phyloP scores from a whole-genome alignment of 2,797 vertebrate genomes.

The Lacerta agilis region DNA sequence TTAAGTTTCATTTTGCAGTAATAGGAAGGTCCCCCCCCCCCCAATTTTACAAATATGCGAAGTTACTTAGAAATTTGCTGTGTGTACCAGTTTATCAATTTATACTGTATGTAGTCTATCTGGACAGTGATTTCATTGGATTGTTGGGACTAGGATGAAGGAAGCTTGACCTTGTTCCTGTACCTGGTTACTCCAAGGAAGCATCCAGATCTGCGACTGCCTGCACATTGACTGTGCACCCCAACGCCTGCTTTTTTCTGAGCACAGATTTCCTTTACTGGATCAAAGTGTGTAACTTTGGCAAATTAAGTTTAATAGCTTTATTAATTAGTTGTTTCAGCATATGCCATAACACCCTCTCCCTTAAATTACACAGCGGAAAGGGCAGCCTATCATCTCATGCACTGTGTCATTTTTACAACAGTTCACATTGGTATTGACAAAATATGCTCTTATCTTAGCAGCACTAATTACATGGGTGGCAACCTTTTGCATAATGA shows the following conservation, averaged over 20 bases:
- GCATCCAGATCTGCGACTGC: background rate
- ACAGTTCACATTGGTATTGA: background rate
- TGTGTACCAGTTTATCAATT: background rate
- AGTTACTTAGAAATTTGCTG: background rate
- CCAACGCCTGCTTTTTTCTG: background rate
- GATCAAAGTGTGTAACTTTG: background rate
- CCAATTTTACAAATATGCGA: background rate
- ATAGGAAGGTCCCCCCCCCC: background rate
- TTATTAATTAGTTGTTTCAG: conserved; percentile 6
- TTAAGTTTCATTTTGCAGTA: conserved; percentile 1
- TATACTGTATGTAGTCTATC: background rate
- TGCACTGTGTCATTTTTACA: background rate
- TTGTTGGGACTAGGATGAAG: background rate
- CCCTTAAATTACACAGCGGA: background rate
- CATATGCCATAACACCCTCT: background rate
- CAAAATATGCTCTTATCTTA: conserved; percentile 17
- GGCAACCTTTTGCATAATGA: conserved; percentile 16
- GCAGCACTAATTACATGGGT: conserved; percentile 9
- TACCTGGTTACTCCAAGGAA: background rate
- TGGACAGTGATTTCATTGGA: background rate
- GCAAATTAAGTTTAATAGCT: background rate
- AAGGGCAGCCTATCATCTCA: background rate
- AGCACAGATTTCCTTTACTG: background rate
- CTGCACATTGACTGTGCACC: background rate
- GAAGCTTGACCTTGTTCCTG: background rate